Evolutionary conservation across 2,113 vertebrate species (phyloP).

Genomic region (Tragelaphus buxtoni): DNA sequence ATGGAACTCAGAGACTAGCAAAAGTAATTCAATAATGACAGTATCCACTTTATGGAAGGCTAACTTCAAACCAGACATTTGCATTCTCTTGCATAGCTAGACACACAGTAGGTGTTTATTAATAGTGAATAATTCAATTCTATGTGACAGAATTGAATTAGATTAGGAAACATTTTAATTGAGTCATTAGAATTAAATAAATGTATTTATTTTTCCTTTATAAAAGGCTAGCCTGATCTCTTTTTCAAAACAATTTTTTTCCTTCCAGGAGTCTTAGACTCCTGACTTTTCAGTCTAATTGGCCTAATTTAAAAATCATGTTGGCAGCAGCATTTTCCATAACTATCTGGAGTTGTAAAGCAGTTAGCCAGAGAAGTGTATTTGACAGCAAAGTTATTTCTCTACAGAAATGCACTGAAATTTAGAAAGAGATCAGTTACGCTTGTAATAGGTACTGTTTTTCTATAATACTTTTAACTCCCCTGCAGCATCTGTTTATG

Average conservation of each 20-base stretch:
- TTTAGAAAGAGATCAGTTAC: neutral
- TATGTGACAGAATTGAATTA: neutral
- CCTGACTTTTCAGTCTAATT: conserved; percentile 40
- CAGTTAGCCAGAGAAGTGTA: conserved; percentile 29
- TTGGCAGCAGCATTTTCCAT: conserved; percentile 60
- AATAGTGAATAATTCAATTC: neutral
- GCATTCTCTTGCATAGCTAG: neutral
- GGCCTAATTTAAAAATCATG: conserved; percentile 61
- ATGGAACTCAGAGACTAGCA: neutral
- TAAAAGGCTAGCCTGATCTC: neutral
- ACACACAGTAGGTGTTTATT: neutral
- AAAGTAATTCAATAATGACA: neutral
- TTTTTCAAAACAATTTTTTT: neutral
- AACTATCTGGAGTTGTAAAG: conserved; percentile 43
- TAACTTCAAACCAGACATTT: neutral
- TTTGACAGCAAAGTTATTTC: conserved; percentile 56
- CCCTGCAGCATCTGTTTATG: neutral
- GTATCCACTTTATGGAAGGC: neutral
- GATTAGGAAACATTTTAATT: conserved; percentile 21
- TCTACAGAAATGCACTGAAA: conserved; percentile 27
- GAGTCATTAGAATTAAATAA: neutral
- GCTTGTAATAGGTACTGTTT: neutral
- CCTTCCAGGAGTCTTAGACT: neutral
- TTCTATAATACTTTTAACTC: neutral
- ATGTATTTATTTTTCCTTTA: neutral